Evolutionary conservation across 37 sponge, comb jelly and placozoan species (phyloP).

Genomic region (Geodia barretti): DNA sequence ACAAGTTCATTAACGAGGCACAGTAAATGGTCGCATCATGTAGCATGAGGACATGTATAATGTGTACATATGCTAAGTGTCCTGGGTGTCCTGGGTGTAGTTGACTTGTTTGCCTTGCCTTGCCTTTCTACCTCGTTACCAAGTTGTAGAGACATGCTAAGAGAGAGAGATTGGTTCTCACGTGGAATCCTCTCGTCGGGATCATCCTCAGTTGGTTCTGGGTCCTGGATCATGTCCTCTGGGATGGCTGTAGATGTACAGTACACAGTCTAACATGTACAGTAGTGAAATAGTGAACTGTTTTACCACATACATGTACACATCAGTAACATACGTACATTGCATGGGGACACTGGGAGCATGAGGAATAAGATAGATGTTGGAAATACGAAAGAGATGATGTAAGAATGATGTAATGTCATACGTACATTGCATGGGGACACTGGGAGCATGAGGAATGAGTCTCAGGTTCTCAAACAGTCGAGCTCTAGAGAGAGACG

Average conservation of each 20-base stretch:
- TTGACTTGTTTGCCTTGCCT: too few relatives aligned
- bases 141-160: background rate
- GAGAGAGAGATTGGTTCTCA: conserved; percentile 47
- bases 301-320: too few relatives aligned
- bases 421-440: conserved; percentile 84
- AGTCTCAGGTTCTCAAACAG: conserved; percentile 93
- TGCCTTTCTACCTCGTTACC: background rate
- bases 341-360: too few relatives aligned
- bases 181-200: conserved; percentile 86
- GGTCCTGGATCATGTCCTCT: conserved; percentile 67
- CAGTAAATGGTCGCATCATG: too few relatives aligned
- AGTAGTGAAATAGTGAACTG: too few relatives aligned
- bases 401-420: background rate
- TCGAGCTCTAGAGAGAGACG: conserved; percentile 42
- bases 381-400: background rate
- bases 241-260: conserved; percentile 91
- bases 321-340: too few relatives aligned
- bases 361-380: background rate
- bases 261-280: too few relatives aligned
- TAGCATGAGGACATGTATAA: too few relatives aligned
- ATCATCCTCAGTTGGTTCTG: conserved; percentile 71
- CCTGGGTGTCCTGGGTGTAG: background rate
- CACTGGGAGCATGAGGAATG: conserved; percentile 90
- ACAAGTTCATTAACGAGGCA: too few relatives aligned
- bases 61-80: background rate